Evolutionary conservation across 2,797 vertebrate species (phyloP).

Genomic region (Bryconaethiops microstoma): DNA sequence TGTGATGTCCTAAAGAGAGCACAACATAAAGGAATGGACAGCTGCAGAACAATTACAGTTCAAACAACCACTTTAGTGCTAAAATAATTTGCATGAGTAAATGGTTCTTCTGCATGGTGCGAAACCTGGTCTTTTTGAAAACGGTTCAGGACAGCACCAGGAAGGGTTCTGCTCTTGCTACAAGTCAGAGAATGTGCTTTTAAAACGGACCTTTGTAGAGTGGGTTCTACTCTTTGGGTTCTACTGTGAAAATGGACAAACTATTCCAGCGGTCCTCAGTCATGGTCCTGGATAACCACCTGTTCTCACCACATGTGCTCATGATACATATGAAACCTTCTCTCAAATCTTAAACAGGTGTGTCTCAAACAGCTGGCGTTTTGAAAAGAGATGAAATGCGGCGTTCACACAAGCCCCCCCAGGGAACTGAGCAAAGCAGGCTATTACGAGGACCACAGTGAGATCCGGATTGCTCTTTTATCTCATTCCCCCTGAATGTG

Average conservation of each 20-base stretch:
- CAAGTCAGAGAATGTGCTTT: no score
- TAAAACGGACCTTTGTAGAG: no score
- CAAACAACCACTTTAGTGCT: background rate
- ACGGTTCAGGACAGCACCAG: no score
- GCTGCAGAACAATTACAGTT: background rate
- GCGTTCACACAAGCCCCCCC: background rate
- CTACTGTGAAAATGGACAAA: background rate
- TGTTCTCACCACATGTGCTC: no score
- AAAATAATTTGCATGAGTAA: no score
- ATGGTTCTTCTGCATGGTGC: no score
- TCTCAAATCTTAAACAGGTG: no score
- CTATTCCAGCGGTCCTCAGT: background rate
- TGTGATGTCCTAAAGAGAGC: background rate
- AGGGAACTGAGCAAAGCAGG: background rate
- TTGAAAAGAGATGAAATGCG: background rate
- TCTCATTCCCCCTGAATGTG: background rate
- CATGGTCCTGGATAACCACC: no score
- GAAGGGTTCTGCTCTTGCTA: no score
- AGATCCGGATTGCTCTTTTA: slow-evolving; percentile 8
- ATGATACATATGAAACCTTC: no score
- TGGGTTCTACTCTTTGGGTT: no score
- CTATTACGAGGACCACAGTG: background rate
- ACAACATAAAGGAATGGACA: background rate
- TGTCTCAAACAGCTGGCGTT: background rate
- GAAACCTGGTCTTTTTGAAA: no score